Percentiles rank a stretch among this genome's conserved stretches.
phyloP scores from a whole-genome alignment of 1,140 invertebrate genomes.

The Acromyrmex charruanus region DNA sequence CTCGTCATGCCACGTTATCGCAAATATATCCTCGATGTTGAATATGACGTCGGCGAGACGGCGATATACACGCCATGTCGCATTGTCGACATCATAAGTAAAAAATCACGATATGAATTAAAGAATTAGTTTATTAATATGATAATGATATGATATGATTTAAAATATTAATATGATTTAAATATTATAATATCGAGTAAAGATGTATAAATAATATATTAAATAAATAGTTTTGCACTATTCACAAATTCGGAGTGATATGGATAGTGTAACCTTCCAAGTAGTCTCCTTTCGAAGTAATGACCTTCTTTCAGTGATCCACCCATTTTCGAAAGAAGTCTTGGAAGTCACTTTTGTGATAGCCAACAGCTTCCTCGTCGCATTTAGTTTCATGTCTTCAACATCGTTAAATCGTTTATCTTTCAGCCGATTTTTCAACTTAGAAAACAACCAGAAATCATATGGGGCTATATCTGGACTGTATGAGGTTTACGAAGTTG shows the following conservation, averaged over 20 bases:
- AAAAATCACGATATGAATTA: conserved; percentile 20
- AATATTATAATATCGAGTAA: no score
- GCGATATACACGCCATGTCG: neutral
- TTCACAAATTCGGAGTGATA: no score
- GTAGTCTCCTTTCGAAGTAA: no score
- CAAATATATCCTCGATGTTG: neutral
- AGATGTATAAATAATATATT: neutral
- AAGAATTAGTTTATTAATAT: neutral
- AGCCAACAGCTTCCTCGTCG: neutral
- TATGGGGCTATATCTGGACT: neutral
- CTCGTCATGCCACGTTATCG: conserved; percentile 13
- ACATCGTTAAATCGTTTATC: neutral
- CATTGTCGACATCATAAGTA: neutral
- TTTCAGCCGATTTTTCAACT: neutral
- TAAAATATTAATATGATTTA: no score
- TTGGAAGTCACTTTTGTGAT: neutral
- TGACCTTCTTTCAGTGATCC: no score
- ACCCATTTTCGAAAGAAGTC: neutral
- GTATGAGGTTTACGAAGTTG: no score
- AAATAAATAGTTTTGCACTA: no score
- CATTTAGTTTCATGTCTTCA: neutral
- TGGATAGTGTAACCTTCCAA: no score
- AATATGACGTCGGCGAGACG: neutral
- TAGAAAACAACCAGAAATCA: neutral
- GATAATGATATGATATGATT: no score